Percentiles rank a stretch among this genome's conserved stretches.
Evolutionary conservation across 1,140 invertebrate genomes (phyloP).

Genomic region (Frieseomelitta varia): DNA sequence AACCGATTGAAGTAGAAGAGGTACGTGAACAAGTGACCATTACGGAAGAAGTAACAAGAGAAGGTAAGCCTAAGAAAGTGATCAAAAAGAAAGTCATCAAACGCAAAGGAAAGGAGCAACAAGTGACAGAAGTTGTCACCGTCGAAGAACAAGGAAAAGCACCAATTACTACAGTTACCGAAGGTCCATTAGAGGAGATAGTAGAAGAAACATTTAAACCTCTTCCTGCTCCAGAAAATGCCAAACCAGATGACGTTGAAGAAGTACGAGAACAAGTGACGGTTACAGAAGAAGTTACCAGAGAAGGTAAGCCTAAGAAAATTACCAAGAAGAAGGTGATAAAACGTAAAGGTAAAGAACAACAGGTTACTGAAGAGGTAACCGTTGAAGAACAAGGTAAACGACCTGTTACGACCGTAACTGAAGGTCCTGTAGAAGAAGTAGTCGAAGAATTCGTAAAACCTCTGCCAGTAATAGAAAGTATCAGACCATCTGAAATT

Average conservation of each 20-base stretch:
- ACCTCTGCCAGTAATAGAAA: slow-evolving; percentile 32
- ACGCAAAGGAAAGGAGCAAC: slow-evolving; percentile 69
- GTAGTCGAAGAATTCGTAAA: slow-evolving; percentile 32
- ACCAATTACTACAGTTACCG: slow-evolving; percentile 65
- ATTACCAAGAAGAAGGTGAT: slow-evolving; percentile 65
- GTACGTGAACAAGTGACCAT: slow-evolving; percentile 77
- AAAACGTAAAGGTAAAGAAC: slow-evolving; percentile 78
- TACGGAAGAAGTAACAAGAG: slow-evolving; percentile 72
- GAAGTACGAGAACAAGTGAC: slow-evolving; percentile 72
- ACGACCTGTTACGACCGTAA: slow-evolving; percentile 40
- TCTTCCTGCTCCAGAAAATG: not conserved
- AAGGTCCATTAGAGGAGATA: slow-evolving; percentile 35
- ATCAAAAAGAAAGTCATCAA: slow-evolving; percentile 76
- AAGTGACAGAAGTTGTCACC: slow-evolving; percentile 70
- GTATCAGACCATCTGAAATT: slow-evolving; percentile 31
- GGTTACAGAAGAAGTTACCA: slow-evolving; percentile 78
- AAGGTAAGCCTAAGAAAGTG: not conserved
- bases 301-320: slow-evolving; percentile 75
- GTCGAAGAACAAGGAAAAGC: slow-evolving; percentile 72
- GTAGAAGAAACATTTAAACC: not conserved
- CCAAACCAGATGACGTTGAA: slow-evolving; percentile 60
- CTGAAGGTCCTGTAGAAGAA: slow-evolving; percentile 30
- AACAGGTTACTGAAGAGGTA: slow-evolving; percentile 71
- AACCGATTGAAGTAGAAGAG: slow-evolving; percentile 77
- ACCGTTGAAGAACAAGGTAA: slow-evolving; percentile 72